Evolutionary conservation across 2,888 invertebrate species (phyloP).

Genomic region (Cosmopolites sordidus): DNA sequence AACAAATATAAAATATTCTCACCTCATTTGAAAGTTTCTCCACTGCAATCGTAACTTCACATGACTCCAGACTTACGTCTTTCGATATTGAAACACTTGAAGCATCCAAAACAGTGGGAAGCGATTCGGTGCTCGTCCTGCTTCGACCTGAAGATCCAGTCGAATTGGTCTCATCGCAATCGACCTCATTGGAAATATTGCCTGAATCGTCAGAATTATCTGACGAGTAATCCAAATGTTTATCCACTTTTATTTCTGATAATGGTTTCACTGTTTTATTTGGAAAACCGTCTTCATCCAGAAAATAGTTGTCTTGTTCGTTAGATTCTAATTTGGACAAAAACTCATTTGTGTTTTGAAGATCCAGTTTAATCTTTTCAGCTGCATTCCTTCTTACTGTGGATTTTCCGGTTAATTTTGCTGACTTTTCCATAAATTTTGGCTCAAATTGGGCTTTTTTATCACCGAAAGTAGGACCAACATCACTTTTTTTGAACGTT

Average conservation of each 20-base stretch:
- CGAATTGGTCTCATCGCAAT: slow-evolving; percentile 35
- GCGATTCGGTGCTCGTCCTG: slow-evolving; percentile 29
- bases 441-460: slow-evolving; percentile 32
- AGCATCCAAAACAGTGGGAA: slow-evolving; percentile 25
- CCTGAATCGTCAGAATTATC: slow-evolving; percentile 77
- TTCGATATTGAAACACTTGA: slow-evolving; percentile 7
- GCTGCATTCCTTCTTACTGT: slow-evolving; percentile 10
- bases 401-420: slow-evolving; percentile 15
- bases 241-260: slow-evolving; percentile 8
- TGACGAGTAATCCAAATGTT: slow-evolving; percentile 53
- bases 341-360: slow-evolving; percentile 33
- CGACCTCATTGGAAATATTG: slow-evolving; percentile 72
- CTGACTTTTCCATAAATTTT: slow-evolving; percentile 31
- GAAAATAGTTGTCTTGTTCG: slow-evolving; percentile 22
- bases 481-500: slow-evolving; percentile 19
- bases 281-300: slow-evolving; percentile 30
- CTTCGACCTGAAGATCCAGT: slow-evolving; percentile 28
- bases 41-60: slow-evolving; percentile 8
- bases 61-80: slow-evolving; percentile 7
- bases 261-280: slow-evolving; percentile 20
- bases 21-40: slow-evolving; percentile 9
- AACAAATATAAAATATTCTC: neutral
- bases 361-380: slow-evolving; percentile 30
- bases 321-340: slow-evolving; percentile 28
- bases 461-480: slow-evolving; percentile 26